Conservation (phyloP, 2,888 invertebrate species). For the Watsonalla binaria region DNA sequence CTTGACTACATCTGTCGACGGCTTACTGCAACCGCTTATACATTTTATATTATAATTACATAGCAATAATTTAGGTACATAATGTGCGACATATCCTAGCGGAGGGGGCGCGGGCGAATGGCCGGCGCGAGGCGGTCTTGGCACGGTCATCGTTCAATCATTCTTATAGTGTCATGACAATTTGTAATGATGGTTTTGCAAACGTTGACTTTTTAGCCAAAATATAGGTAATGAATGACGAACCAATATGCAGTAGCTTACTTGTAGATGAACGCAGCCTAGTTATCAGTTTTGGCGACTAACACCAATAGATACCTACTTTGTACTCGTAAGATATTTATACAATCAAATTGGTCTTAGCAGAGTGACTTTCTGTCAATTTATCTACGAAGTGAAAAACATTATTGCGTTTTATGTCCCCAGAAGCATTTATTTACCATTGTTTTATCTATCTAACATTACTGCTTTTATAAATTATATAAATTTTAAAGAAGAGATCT, state of each 20-base stretch:
- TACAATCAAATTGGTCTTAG: slow-evolving; percentile 69
- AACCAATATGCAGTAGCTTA: slow-evolving; percentile 78
- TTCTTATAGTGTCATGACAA: slow-evolving; percentile 76
- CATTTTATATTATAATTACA: slow-evolving; percentile 36
- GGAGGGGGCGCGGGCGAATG: slow-evolving; percentile 26
- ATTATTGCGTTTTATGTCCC: slow-evolving; percentile 65
- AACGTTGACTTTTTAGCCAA: slow-evolving; percentile 78
- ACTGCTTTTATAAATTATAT: slow-evolving; percentile 76
- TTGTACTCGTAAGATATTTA: slow-evolving; percentile 74
- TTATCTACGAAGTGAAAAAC: slow-evolving; percentile 66
- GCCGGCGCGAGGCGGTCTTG: slow-evolving; percentile 31
- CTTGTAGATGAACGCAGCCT: slow-evolving; percentile 73
- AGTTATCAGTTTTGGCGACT: slow-evolving; percentile 72
- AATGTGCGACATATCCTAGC: slow-evolving; percentile 68
- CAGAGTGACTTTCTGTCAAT: slow-evolving; percentile 74
- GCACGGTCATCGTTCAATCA: slow-evolving; percentile 71
- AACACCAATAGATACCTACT: slow-evolving; percentile 70
- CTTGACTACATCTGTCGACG: slow-evolving; percentile 30
- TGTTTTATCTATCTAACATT: slow-evolving; percentile 62
- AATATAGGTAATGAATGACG: slow-evolving; percentile 75
- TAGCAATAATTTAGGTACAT: slow-evolving; percentile 44
- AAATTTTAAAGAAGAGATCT: slow-evolving; percentile 79
- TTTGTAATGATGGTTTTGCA: slow-evolving; percentile 75
- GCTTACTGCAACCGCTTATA: slow-evolving; percentile 53
- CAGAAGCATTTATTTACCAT: slow-evolving; percentile 73